A percentile compares a stretch with the other conserved stretches of the same genome.
These are phyloP conservation scores for Jacana jacana DNA, from an alignment of 2,113 vertebrate species.

Conservation along the genomic window DNA sequence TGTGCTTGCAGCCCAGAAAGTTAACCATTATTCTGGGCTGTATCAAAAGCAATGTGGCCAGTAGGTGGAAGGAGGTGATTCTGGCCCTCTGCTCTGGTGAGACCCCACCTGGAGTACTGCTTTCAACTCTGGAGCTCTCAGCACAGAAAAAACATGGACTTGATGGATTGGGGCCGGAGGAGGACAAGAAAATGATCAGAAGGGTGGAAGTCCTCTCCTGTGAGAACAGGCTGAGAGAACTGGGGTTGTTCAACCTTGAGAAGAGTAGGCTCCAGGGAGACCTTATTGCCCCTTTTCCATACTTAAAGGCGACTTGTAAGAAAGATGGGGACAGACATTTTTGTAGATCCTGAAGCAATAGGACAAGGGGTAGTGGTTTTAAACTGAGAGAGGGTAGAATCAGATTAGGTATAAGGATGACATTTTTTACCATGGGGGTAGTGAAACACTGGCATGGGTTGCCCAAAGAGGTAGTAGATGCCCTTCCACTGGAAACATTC, in stretches of 20 bases:
- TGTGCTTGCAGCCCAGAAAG: no score
- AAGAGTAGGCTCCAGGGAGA: not conserved
- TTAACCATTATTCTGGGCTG: no score
- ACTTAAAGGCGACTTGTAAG: not conserved
- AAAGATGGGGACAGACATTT: not conserved
- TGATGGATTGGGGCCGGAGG: no score
- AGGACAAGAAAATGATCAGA: no score
- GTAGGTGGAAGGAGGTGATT: no score
- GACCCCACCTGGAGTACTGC: no score
- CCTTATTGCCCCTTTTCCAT: fast-evolving
- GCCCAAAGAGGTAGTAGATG: not conserved
- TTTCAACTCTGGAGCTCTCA: no score
- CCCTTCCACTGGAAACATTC: not conserved
- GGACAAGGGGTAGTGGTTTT: not conserved
- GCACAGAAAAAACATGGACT: no score
- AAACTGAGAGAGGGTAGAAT: not conserved
- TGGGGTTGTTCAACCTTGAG: not conserved
- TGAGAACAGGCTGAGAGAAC: no score
- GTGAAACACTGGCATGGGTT: not conserved
- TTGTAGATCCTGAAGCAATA: fast-evolving
- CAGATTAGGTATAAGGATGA: not conserved
- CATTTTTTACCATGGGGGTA: fast-evolving
- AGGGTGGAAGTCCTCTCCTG: no score
- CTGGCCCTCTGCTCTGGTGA: no score
- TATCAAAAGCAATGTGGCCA: no score